A percentile compares a stretch with the other conserved stretches of the same genome.
Evolutionary conservation across 2,113 vertebrate genomes (phyloP).

Genomic region (Alligator sinensis): DNA sequence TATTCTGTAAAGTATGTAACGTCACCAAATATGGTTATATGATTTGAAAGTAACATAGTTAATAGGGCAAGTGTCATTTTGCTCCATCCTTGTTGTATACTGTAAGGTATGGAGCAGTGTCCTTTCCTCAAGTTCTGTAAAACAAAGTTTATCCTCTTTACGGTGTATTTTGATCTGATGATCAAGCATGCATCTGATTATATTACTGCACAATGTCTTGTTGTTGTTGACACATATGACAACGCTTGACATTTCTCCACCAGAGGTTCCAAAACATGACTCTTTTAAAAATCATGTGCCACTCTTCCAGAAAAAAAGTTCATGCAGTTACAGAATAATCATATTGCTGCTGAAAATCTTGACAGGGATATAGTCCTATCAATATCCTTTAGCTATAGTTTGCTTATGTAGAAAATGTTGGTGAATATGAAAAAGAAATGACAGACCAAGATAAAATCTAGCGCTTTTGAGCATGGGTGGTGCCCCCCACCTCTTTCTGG

Average conservation of each 20-base stretch:
- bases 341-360: neutral
- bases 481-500: neutral
- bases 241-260: neutral
- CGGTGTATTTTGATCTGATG: neutral
- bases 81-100: neutral
- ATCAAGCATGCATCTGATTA: neutral
- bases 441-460: neutral
- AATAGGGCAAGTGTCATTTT: neutral
- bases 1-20: accelerated
- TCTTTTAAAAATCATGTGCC: neutral
- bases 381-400: neutral
- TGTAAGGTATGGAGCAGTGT: neutral
- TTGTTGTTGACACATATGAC: neutral
- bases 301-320: neutral
- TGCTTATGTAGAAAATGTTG: neutral
- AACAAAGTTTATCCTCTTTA: neutral
- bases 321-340: neutral
- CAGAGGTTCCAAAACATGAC: neutral
- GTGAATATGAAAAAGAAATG: neutral
- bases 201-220: neutral
- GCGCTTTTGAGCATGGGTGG: neutral
- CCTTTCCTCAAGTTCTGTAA: neutral
- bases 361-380: neutral
- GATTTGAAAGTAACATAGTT: neutral
- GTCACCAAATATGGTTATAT: neutral